A percentile compares a stretch with the other conserved stretches of the same genome.
Conservation (phyloP, 2,797 vertebrate genomes). For the Hypotaenidia philippensis region DNA sequence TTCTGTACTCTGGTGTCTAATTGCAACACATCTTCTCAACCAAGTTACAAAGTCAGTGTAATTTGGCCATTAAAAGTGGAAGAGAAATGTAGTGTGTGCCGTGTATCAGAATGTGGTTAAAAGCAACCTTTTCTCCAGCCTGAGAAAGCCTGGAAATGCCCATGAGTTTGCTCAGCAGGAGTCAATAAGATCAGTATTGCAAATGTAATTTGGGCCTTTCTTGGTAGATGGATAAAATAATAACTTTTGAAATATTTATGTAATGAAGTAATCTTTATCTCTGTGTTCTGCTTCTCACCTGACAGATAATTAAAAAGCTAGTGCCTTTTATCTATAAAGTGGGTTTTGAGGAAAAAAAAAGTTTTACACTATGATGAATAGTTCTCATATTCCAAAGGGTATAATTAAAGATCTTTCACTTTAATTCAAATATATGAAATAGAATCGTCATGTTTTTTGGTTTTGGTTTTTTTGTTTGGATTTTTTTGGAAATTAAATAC, state of each 20-base stretch:
- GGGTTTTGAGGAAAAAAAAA: neutral
- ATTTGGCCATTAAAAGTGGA: neutral
- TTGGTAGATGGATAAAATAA: neutral
- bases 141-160: neutral
- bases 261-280: neutral
- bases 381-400: neutral
- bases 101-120: neutral
- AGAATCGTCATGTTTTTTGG: fast-evolving
- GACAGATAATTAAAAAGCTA: neutral
- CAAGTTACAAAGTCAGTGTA: neutral
- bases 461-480: neutral
- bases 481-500: neutral
- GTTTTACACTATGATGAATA: neutral
- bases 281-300: neutral
- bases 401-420: neutral
- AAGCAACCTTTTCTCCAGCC: neutral
- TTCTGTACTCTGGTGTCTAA: neutral
- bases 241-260: neutral
- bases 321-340: neutral
- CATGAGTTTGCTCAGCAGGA: neutral
- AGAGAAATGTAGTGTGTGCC: neutral
- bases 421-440: neutral
- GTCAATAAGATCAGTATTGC: neutral
- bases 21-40: neutral
- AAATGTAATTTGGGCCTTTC: neutral